Percentiles rank a stretch among this genome's conserved stretches.
Evolutionary conservation across 2,113 vertebrate genomes (phyloP).

Genomic region (Lampris megalopsis): DNA sequence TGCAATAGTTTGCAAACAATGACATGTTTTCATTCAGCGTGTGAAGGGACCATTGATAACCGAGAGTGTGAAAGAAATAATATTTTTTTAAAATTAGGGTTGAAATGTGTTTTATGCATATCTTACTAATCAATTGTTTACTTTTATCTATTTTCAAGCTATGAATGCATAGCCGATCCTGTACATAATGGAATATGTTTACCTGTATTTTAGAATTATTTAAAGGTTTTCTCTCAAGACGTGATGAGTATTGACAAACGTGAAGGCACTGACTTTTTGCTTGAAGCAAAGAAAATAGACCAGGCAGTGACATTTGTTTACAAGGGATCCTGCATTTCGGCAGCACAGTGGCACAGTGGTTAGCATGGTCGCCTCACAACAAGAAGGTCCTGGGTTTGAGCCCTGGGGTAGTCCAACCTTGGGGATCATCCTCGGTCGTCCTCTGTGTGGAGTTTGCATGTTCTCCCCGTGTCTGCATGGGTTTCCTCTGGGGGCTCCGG

Average conservation of each 20-base stretch:
- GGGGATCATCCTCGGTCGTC: too few species aligned
- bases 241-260: not conserved
- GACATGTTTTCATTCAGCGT: not conserved
- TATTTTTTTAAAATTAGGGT: not conserved
- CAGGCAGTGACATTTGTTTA: conserved; percentile 17
- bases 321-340: not conserved
- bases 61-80: not conserved
- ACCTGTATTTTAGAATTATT: conserved; percentile 5
- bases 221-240: not conserved
- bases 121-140: conserved; percentile 4
- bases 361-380: too few species aligned
- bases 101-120: conserved; percentile 1
- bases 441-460: too few species aligned
- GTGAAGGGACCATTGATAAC: not conserved
- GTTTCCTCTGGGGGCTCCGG: too few species aligned
- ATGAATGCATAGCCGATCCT: not conserved
- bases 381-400: too few species aligned
- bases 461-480: too few species aligned
- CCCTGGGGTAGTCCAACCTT: too few species aligned
- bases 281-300: not conserved
- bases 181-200: not conserved
- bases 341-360: not conserved
- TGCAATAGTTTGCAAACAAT: not conserved
- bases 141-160: conserved; percentile 3
- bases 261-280: not conserved